phyloP scores from a whole-genome alignment of 2,797 vertebrate genomes.

The Synaphobranchus kaupii region DNA sequence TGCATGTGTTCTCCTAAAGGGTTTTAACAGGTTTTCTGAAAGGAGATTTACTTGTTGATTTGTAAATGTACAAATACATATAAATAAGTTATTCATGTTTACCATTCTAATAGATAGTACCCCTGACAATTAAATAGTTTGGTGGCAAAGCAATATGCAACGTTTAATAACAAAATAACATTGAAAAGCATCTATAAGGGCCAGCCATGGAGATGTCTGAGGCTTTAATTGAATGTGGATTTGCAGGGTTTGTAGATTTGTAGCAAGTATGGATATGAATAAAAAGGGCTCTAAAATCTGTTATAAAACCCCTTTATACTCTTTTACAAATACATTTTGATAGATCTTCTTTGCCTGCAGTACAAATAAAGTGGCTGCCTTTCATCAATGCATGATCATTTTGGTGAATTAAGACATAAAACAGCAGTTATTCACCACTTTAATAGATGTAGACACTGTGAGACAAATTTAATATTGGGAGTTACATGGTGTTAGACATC shows the following conservation, averaged over 20 bases:
- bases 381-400: constrained; percentile 24
- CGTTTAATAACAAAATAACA: constrained; percentile 35
- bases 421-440: constrained; percentile 6
- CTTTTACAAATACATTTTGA: constrained; percentile 45
- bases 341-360: constrained; percentile 28
- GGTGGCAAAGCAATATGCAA: constrained; percentile 36
- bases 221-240: constrained; percentile 49
- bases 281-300: constrained; percentile 35
- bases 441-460: constrained; percentile 47
- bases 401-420: constrained; percentile 15
- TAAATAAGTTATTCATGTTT: not conserved
- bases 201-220: constrained; percentile 32
- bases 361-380: constrained; percentile 25
- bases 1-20: not conserved
- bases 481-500: constrained; percentile 38
- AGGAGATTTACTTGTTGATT: not conserved
- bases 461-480: constrained; percentile 30
- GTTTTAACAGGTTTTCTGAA: not conserved
- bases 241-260: constrained; percentile 29
- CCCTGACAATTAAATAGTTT: constrained; percentile 32
- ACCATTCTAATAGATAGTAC: constrained; percentile 1
- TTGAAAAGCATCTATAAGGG: constrained; percentile 33
- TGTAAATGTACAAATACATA: not conserved
- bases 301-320: constrained; percentile 38
- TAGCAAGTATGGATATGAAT: constrained; percentile 26